Evolutionary conservation across 2,113 vertebrate genomes (phyloP).

Genomic region (Menidia beryllina): DNA sequence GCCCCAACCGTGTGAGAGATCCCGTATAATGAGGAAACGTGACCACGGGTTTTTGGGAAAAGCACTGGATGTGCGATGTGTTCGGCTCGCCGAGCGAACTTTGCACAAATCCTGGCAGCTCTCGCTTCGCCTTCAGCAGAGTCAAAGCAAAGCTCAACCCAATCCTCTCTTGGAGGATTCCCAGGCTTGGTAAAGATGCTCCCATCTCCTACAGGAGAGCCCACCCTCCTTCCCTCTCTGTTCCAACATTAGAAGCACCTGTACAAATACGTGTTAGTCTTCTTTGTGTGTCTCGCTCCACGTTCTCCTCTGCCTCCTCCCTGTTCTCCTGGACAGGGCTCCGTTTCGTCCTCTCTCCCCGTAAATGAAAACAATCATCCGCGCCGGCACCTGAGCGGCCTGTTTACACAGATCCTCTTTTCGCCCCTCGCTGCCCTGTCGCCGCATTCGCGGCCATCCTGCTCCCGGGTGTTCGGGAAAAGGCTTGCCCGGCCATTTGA

Average conservation of each 20-base stretch:
- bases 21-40: too few relatives aligned
- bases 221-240: conserved; percentile 37
- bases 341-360: conserved; percentile 54
- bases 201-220: conserved; percentile 52
- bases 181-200: conserved; percentile 51
- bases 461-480: conserved; percentile 59
- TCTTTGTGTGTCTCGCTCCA: conserved; percentile 35
- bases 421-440: conserved; percentile 47
- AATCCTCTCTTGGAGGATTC: conserved; percentile 25
- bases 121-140: conserved; percentile 16
- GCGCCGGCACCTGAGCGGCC: conserved; percentile 71
- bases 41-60: too few relatives aligned
- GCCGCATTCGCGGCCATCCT: conserved; percentile 18
- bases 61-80: too few relatives aligned
- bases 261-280: conserved; percentile 65
- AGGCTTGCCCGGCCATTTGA: conserved; percentile 54
- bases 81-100: neutral
- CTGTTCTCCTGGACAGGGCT: conserved; percentile 43
- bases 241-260: conserved; percentile 64
- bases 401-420: conserved; percentile 65
- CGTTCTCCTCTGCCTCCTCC: conserved; percentile 9
- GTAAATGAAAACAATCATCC: conserved; percentile 69
- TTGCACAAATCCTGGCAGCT: neutral
- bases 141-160: conserved; percentile 23
- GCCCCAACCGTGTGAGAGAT: neutral